A percentile compares a stretch with the other conserved stretches of the same genome.
Conservation (phyloP, 2,888 invertebrate genomes). For the Plusia festucae region DNA sequence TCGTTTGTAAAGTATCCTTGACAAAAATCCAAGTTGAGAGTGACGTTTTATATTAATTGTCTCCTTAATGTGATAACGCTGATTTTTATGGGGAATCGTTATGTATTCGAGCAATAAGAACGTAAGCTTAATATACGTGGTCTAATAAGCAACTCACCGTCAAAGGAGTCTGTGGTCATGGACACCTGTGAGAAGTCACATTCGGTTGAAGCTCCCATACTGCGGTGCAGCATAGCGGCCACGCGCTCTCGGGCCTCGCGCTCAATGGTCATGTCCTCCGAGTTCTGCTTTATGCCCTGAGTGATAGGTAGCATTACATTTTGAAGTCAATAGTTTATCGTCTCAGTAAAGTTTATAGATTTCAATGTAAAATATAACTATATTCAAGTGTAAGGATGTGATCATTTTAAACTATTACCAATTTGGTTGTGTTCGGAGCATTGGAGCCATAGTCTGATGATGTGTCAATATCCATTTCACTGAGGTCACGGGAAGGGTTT, state of each 20-base stretch:
- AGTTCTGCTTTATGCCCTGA: constrained; percentile 56
- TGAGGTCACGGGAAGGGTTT: constrained; percentile 70
- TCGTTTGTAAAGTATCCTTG: no score
- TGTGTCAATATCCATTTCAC: constrained; percentile 71
- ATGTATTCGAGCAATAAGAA: background rate
- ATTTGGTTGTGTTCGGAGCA: constrained; percentile 34
- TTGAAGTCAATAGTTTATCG: background rate
- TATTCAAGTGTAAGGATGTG: no score
- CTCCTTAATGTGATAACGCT: background rate
- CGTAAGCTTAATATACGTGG: background rate
- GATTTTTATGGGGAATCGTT: no score
- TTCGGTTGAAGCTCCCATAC: constrained; percentile 67
- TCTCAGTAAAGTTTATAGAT: no score
- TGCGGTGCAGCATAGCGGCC: constrained; percentile 75
- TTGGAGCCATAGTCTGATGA: constrained; percentile 67
- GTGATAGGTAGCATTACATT: background rate
- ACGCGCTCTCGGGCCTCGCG: constrained; percentile 76
- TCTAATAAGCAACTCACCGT: constrained; percentile 57
- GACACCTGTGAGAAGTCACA: constrained; percentile 68
- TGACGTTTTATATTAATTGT: no score
- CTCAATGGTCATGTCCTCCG: constrained; percentile 73
- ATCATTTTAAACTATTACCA: constrained; percentile 24
- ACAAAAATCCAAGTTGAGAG: no score
- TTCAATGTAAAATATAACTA: no score
- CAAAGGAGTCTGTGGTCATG: constrained; percentile 70